Evolutionary conservation across 2,888 invertebrate species (phyloP).

Genomic region (Morpho achilles): DNA sequence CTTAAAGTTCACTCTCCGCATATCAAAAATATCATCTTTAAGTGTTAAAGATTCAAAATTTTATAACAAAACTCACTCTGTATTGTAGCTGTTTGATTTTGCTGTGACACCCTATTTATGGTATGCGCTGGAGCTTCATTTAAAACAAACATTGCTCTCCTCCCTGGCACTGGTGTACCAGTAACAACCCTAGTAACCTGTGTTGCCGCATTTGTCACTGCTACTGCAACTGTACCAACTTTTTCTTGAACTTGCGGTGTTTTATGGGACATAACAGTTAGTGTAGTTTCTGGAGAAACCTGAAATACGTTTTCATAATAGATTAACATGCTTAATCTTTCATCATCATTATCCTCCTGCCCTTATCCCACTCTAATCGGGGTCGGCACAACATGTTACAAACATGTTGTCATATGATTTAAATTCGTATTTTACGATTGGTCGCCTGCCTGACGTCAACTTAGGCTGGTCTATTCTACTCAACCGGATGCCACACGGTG

Average conservation of each 20-base stretch:
- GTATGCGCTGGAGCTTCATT: conserved; percentile 66
- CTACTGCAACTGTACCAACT: conserved; percentile 64
- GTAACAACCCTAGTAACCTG: conserved; percentile 67
- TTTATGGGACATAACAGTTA: conserved; percentile 75
- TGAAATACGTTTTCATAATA: conserved; percentile 33
- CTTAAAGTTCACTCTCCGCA: too few relatives aligned
- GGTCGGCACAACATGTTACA: too few relatives aligned
- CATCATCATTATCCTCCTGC: too few relatives aligned
- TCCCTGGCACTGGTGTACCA: conserved; percentile 52
- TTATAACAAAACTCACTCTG: conserved; percentile 53
- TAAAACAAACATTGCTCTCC: conserved; percentile 73
- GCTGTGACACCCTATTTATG: conserved; percentile 64
- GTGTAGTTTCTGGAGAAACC: conserved; percentile 73
- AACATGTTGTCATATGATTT: too few relatives aligned
- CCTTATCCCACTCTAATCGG: too few relatives aligned
- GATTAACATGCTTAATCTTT: too few relatives aligned
- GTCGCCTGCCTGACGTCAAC: too few relatives aligned
- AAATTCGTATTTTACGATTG: too few relatives aligned
- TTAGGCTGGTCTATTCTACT: too few relatives aligned
- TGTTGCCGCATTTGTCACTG: conserved; percentile 61
- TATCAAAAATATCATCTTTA: background rate
- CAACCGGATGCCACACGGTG: too few relatives aligned
- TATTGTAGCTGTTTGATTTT: conserved; percentile 72
- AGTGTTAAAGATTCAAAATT: too few relatives aligned
- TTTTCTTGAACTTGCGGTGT: conserved; percentile 74